Evolutionary conservation across 2,797 vertebrate genomes (phyloP).

Genomic region (Paramormyrops hopkinsi): DNA sequence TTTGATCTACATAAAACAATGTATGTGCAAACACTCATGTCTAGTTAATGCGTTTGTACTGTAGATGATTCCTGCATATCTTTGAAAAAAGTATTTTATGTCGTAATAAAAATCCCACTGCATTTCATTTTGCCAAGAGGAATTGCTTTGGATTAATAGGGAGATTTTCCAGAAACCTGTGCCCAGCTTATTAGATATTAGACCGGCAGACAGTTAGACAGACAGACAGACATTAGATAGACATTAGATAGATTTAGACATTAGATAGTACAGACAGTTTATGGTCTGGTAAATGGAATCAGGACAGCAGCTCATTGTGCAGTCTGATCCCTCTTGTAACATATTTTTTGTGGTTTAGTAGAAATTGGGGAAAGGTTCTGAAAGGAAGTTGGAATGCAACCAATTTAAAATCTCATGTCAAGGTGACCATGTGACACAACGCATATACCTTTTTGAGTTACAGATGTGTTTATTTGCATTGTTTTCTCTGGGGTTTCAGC

Average conservation of each 20-base stretch:
- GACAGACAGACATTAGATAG: neutral
- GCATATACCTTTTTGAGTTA: neutral
- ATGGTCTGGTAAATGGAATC: neutral
- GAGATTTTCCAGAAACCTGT: neutral
- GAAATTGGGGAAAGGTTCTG: neutral
- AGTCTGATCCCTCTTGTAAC: neutral
- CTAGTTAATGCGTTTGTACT: neutral
- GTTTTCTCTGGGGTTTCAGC: neutral
- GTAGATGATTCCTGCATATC: neutral
- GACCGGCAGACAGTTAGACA: neutral
- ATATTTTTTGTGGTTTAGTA: neutral
- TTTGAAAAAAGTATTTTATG: neutral
- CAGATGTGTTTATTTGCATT: neutral
- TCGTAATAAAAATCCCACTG: neutral
- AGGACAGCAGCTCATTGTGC: neutral
- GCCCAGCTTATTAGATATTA: neutral
- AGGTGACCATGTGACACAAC: neutral
- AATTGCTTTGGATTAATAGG: neutral
- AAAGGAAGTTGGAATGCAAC: neutral
- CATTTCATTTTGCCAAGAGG: neutral
- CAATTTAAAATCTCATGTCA: constrained; percentile 4
- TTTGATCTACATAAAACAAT: neutral
- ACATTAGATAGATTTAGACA: neutral
- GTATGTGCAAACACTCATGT: neutral
- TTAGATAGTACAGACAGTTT: neutral